Evolutionary conservation across 2,113 vertebrate genomes (phyloP), one percentile per base, ranked within the genome.

Genomic region (Morphnarchus princeps): DNA sequence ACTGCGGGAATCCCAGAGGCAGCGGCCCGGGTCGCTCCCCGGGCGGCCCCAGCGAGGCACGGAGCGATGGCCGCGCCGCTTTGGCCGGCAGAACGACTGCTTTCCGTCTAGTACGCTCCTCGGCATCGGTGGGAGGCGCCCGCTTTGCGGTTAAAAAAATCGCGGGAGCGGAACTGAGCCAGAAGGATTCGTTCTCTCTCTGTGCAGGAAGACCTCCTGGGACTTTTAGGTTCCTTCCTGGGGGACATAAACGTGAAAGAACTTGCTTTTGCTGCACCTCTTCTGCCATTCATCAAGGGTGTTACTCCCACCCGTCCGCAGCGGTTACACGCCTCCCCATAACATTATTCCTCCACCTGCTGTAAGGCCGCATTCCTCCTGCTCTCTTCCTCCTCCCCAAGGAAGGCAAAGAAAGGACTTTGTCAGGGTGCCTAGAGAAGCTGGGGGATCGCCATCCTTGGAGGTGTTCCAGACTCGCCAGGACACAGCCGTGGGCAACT

Each of bases 1-100:
- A 7, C 47, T 26, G 6, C 34, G 42, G 61, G 79, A 71, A 15
- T 15, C n/a, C 25, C 0, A 0, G 21, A 2, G 9, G 36, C 31
- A 32, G 84, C 0, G 0, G 24, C 45, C 31, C 3, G 0, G 20
- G 47, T 50, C 4, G 7, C 24, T 70, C 63, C 13, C 24, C n/a
- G 9, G 4, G 17, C 25, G 47, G 52, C 8, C 42, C 6, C 11
- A 13, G 52, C 16, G 1, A 8, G 42, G 20, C 36, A 13, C 45
- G 9, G 55, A 19, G 8, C 0, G 0, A 12, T 5, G 43, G 26
- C 5, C 0, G 1, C 26, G 38, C 14, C 12, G 7, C 22, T 73
- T 40, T 7, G 5, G 18, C 57, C n/a, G 26, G 25, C 47, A 34
- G 43, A 67, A 47, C 31, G 32, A 4, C 32, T 29, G 5, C 1